Evolutionary conservation across 1,140 invertebrate genomes (phyloP).

Genomic region (Musca vetustissima): DNA sequence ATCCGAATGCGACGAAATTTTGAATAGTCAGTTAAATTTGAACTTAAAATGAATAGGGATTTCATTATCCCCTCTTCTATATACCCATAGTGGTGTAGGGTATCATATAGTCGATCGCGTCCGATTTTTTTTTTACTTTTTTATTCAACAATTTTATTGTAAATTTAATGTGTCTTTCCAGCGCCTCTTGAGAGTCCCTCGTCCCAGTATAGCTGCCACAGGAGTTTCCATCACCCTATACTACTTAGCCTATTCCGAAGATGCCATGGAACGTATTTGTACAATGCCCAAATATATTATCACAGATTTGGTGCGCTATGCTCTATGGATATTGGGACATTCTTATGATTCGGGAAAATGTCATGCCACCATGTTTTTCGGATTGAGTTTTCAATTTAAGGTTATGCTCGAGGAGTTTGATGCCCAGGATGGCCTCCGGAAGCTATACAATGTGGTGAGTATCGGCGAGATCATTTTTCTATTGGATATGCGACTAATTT

Average conservation of each 20-base stretch:
- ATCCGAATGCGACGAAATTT: no score
- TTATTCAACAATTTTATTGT: background rate
- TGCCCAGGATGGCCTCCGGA: constrained; percentile 85
- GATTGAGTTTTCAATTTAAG: constrained; percentile 88
- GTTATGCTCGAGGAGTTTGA: constrained; percentile 93
- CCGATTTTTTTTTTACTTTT: background rate
- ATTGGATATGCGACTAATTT: background rate
- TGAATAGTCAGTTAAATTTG: no score
- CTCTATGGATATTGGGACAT: constrained; percentile 91
- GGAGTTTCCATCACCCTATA: constrained; percentile 95
- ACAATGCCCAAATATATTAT: constrained; percentile 77
- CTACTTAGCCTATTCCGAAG: constrained; percentile 95
- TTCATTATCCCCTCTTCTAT: no score
- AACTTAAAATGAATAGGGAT: no score
- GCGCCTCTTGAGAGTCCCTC: constrained; percentile 81
- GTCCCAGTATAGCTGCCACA: constrained; percentile 91
- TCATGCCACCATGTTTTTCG: constrained; percentile 97
- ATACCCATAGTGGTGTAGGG: no score
- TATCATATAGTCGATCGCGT: no score
- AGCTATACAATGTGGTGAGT: constrained; percentile 88
- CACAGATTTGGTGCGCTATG: constrained; percentile 79
- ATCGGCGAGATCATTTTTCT: constrained; percentile 8
- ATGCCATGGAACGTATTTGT: constrained; percentile 95
- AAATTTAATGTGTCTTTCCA: constrained; percentile 46
- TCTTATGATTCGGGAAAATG: constrained; percentile 94